Evolutionary conservation across 1,140 invertebrate genomes (phyloP).

Genomic region (Rhizoglyphus robini): DNA sequence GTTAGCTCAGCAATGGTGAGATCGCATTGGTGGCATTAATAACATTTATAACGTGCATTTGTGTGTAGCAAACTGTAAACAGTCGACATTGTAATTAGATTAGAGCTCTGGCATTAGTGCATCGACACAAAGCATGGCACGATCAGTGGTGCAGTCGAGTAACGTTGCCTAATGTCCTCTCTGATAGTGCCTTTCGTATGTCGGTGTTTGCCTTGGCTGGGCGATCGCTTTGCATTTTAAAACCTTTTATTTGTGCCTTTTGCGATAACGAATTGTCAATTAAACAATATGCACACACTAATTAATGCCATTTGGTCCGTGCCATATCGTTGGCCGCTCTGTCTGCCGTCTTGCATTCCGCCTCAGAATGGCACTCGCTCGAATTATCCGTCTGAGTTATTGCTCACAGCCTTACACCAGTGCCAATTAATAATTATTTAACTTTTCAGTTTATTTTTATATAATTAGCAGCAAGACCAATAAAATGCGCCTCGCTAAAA

Average conservation of each 20-base stretch:
- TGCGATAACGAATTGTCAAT: conserved; percentile 12
- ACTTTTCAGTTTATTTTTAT: conserved; percentile 12
- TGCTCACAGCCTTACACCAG: background rate
- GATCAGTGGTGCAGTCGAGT: background rate
- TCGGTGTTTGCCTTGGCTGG: background rate
- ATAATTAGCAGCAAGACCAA: background rate
- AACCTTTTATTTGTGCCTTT: conserved; percentile 15
- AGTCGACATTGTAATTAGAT: conserved; percentile 14
- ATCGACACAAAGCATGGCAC: background rate
- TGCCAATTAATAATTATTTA: conserved; percentile 12
- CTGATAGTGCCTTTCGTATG: too few species aligned
- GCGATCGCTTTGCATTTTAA: background rate
- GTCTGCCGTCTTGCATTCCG: background rate
- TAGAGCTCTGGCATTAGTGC: background rate
- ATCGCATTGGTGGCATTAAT: too few species aligned
- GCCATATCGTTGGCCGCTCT: background rate
- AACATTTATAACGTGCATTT: background rate
- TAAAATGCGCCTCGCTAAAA: background rate
- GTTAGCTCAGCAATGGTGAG: too few species aligned
- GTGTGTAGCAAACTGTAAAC: background rate
- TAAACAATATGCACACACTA: conserved; percentile 14
- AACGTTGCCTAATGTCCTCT: background rate
- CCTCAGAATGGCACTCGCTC: background rate
- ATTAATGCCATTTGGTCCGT: conserved; percentile 6
- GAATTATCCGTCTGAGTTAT: conserved; percentile 4